phyloP scores from a whole-genome alignment of 2,113 vertebrate species.

The Sturnus vulgaris region DNA sequence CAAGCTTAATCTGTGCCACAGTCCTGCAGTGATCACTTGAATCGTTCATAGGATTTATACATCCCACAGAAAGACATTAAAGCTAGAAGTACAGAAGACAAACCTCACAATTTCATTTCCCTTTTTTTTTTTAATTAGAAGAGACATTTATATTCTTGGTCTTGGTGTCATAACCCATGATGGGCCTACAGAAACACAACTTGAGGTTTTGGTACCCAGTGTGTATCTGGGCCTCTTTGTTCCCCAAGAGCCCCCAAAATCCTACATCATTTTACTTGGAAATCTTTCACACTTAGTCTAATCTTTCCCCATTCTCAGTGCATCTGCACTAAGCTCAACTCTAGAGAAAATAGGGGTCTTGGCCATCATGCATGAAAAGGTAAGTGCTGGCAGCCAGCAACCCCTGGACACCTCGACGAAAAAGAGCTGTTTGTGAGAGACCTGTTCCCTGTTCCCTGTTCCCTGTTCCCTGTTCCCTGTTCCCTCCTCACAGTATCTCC shows the following conservation, averaged over 20 bases:
- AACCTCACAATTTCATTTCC: not conserved
- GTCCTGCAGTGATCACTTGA: not conserved
- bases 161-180: not conserved
- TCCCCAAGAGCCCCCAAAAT: not conserved
- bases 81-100: not conserved
- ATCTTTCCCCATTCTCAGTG: not conserved
- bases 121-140: not conserved
- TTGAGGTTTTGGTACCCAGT: not conserved
- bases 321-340: accelerated
- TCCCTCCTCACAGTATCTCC: not conserved
- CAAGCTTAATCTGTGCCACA: not conserved
- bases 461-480: too few species aligned
- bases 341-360: not conserved
- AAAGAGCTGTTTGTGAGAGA: not conserved
- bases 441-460: not conserved
- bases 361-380: not conserved
- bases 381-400: not conserved
- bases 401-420: not conserved
- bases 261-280: not conserved
- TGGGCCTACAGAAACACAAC: not conserved
- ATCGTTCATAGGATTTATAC: not conserved
- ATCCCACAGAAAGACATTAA: not conserved
- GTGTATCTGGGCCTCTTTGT: not conserved
- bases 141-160: not conserved
- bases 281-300: not conserved